These are phyloP conservation scores for Valencia hispanica DNA, from an alignment of 2,797 vertebrate species.

Conservation along the genomic window DNA sequence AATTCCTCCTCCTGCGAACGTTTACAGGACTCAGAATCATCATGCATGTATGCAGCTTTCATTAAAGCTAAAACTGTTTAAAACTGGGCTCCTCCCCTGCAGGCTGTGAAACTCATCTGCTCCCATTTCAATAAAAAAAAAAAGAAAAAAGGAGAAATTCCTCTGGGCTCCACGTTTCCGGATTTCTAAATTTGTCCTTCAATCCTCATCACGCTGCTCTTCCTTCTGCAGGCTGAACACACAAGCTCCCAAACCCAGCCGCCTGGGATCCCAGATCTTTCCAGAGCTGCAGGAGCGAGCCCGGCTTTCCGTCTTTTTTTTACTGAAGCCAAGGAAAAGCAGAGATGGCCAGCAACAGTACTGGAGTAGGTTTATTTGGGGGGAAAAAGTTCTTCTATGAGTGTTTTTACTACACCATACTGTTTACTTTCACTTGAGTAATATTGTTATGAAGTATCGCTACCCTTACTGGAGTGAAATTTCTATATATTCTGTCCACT, in stretches of 20 bases:
- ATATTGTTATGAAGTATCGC: too few relatives aligned
- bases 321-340: conserved; percentile 24
- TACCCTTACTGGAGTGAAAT: too few relatives aligned
- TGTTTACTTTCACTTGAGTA: too few relatives aligned
- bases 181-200: conserved; percentile 55
- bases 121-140: not conserved
- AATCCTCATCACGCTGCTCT: conserved; percentile 38
- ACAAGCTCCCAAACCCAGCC: not conserved
- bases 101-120: not conserved
- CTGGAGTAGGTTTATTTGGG: too few relatives aligned
- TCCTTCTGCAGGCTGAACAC: conserved; percentile 31
- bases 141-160: conserved; percentile 19
- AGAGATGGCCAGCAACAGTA: too few relatives aligned
- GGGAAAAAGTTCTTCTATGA: too few relatives aligned
- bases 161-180: conserved; percentile 40
- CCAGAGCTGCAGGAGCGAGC: not conserved
- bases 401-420: too few relatives aligned
- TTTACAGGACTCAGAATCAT: conserved; percentile 25
- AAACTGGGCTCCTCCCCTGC: not conserved
- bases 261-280: conserved; percentile 4
- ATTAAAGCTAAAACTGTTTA: conserved; percentile 17
- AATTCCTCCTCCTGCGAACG: not conserved
- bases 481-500: too few relatives aligned
- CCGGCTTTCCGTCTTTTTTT: conserved; percentile 41
- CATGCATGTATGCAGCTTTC: conserved; percentile 11